Conservation (phyloP, 2,113 vertebrate genomes). For the Genyomyrus donnyi region DNA sequence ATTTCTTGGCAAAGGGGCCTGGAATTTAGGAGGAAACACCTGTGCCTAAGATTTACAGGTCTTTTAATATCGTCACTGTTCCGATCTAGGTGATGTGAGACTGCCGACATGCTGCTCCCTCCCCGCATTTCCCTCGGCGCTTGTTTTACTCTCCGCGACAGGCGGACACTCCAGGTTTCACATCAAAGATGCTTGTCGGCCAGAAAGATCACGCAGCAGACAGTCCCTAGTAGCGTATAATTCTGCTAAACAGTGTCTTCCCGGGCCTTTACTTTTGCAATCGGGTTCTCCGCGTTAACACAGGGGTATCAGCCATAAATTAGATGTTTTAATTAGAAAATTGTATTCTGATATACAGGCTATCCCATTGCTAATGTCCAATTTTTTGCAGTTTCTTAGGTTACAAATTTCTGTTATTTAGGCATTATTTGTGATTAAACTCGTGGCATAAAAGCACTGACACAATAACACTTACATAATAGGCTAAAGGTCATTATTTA, state of each 20-base stretch:
- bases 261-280: neutral
- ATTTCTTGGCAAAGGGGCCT: constrained; percentile 6
- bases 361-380: neutral
- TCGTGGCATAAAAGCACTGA: neutral
- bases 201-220: neutral
- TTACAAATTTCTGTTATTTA: neutral
- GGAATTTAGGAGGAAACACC: neutral
- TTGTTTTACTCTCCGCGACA: neutral
- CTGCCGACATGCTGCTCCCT: neutral
- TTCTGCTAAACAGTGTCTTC: neutral
- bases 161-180: neutral
- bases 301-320: neutral
- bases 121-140: neutral
- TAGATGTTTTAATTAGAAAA: neutral
- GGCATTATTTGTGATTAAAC: neutral
- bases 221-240: neutral
- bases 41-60: constrained; percentile 8
- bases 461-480: neutral
- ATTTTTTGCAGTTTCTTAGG: neutral
- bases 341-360: neutral
- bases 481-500: neutral
- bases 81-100: neutral
- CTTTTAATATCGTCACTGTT: neutral
- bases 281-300: neutral
- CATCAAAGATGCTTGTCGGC: neutral